Conservation (phyloP, 1,140 invertebrate species). For the Hylaeus volcanicus region DNA sequence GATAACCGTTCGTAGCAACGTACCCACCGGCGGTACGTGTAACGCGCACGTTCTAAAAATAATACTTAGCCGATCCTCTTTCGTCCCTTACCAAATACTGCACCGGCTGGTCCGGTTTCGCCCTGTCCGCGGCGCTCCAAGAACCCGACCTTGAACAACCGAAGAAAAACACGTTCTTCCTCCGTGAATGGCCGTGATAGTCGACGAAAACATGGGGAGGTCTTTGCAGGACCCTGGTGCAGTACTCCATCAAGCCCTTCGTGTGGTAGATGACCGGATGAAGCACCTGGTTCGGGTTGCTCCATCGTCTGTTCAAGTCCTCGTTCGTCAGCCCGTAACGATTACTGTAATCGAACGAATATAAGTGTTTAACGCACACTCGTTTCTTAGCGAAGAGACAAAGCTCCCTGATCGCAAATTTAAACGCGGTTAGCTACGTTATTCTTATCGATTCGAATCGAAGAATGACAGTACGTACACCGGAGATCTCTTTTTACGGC, state of each 20-base stretch:
- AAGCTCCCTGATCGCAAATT: no score
- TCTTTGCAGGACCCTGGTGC: conserved; percentile 82
- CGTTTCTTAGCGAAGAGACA: neutral
- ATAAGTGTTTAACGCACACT: neutral
- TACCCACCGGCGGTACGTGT: neutral
- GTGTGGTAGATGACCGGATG: conserved; percentile 93
- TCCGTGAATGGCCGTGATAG: conserved; percentile 93
- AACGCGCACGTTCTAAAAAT: conserved; percentile 52
- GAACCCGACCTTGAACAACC: conserved; percentile 88
- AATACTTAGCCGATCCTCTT: conserved; percentile 38
- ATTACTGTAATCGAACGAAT: conserved; percentile 83
- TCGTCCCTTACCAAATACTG: conserved; percentile 82
- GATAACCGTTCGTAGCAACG: conserved; percentile 29
- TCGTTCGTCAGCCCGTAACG: conserved; percentile 90
- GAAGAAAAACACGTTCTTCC: conserved; percentile 94
- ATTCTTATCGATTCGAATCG: no score
- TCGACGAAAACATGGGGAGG: conserved; percentile 90
- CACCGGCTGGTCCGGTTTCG: conserved; percentile 81
- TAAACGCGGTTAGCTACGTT: no score
- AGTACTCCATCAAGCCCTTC: conserved; percentile 87
- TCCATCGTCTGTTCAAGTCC: conserved; percentile 91
- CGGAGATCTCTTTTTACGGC: neutral
- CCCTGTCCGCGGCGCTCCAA: conserved; percentile 83
- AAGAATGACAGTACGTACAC: no score
- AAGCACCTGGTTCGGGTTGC: conserved; percentile 85